Percentiles rank a stretch among this genome's conserved stretches.
Conservation (phyloP, 2,888 invertebrate species). For the Cephus nigrinus region DNA sequence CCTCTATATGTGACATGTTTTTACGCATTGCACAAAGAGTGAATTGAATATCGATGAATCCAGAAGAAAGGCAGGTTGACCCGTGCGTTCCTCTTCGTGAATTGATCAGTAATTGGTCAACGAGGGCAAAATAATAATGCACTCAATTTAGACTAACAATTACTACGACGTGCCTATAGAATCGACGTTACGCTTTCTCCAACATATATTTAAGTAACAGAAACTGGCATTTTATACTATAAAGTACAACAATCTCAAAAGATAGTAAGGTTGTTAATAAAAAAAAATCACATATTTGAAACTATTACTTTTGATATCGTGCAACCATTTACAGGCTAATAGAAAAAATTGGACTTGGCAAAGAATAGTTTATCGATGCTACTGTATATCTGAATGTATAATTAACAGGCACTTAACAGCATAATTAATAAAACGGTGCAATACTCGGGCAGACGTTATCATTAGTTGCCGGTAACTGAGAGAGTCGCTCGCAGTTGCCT, state of each 20-base stretch:
- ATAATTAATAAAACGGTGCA: background rate
- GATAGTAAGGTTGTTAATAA: background rate
- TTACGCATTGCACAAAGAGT: background rate
- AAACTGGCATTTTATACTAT: background rate
- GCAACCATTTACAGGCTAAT: background rate
- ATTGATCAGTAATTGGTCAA: slow-evolving; percentile 28
- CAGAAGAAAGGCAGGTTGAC: background rate
- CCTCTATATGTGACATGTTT: background rate
- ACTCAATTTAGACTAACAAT: slow-evolving; percentile 27
- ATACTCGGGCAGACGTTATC: background rate
- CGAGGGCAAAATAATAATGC: slow-evolving; percentile 23
- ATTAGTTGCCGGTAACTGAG: background rate
- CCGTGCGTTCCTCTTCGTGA: slow-evolving; percentile 5
- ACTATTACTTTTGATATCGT: background rate
- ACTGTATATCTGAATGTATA: background rate
- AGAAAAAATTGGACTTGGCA: background rate
- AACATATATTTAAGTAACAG: background rate
- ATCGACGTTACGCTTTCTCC: background rate
- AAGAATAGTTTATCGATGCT: background rate
- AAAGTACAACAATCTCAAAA: background rate
- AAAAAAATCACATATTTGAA: background rate
- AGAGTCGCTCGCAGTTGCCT: background rate
- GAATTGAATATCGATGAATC: background rate
- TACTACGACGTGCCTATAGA: background rate
- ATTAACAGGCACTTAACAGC: background rate